Percentiles rank a stretch among this genome's conserved stretches.
These are phyloP conservation scores for Drosophila azteca DNA, from an alignment of 1,140 invertebrate genomes.

Conservation along the genomic window DNA sequence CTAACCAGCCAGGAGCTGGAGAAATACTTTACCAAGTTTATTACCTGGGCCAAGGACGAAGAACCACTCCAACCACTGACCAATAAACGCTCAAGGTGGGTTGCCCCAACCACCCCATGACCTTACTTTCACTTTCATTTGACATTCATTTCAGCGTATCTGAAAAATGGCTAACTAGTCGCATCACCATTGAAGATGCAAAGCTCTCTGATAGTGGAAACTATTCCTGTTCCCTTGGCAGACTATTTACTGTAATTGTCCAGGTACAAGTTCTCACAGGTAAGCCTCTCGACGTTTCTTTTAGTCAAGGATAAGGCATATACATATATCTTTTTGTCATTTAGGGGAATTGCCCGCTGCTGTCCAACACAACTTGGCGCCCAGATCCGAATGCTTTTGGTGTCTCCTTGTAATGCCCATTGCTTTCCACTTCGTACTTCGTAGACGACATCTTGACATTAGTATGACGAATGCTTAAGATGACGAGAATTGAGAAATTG, in stretches of 20 bases:
- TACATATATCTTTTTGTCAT: conserved; percentile 1
- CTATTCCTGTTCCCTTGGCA: conserved; percentile 83
- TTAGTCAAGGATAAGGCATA: too few species aligned
- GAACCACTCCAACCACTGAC: conserved; percentile 56
- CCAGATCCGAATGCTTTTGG: conserved; percentile 22
- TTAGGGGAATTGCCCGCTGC: conserved; percentile 83
- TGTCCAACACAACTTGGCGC: conserved; percentile 79
- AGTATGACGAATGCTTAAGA: conserved; percentile 23
- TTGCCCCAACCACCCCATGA: background rate
- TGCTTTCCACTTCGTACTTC: conserved; percentile 18
- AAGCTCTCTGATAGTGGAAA: conserved; percentile 83
- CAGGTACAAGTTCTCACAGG: conserved; percentile 84
- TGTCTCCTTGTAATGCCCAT: conserved; percentile 41
- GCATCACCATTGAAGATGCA: conserved; percentile 80
- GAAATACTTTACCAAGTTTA: conserved; percentile 82
- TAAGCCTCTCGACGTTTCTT: conserved; percentile 11
- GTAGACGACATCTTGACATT: background rate
- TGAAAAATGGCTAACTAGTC: conserved; percentile 76
- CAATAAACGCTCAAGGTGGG: conserved; percentile 71
- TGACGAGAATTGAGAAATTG: conserved; percentile 32
- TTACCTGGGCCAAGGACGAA: conserved; percentile 83
- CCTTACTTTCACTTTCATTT: too few species aligned
- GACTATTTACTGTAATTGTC: conserved; percentile 82
- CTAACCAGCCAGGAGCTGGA: conserved; percentile 82
- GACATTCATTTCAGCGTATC: conserved; percentile 77